A percentile compares a stretch with the other conserved stretches of the same genome.
These are phyloP conservation scores for Mamestra configurata DNA, from an alignment of 1,140 invertebrate species.

Conservation along the genomic window DNA sequence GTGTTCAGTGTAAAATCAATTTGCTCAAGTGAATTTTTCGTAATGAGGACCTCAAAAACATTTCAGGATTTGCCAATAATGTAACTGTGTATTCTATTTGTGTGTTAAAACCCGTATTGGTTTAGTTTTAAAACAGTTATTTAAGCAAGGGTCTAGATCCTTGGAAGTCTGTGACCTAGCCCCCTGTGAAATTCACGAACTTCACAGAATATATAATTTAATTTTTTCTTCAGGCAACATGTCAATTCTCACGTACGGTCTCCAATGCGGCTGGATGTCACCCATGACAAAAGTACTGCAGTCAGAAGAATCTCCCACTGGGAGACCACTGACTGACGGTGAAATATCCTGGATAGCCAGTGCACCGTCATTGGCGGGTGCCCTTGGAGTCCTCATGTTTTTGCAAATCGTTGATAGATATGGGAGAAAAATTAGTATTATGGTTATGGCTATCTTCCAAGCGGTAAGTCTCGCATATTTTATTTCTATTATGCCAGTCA, in stretches of 20 bases:
- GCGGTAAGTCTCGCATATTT: constrained; percentile 32
- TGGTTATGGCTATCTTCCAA: constrained; percentile 39
- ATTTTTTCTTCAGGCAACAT: constrained; percentile 84
- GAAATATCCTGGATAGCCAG: constrained; percentile 84
- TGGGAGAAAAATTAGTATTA: constrained; percentile 44
- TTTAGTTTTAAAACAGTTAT: neutral
- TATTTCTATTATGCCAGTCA: too few relatives aligned
- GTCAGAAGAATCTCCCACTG: constrained; percentile 77
- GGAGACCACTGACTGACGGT: constrained; percentile 79
- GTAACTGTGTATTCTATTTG: too few relatives aligned
- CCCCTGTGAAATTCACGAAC: neutral
- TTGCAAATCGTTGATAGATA: constrained; percentile 33
- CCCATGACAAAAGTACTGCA: constrained; percentile 84
- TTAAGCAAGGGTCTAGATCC: too few relatives aligned
- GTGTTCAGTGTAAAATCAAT: too few relatives aligned
- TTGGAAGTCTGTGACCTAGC: neutral
- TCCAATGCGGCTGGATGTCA: constrained; percentile 88
- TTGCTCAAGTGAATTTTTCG: too few relatives aligned
- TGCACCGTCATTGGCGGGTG: constrained; percentile 64
- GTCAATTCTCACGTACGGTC: constrained; percentile 83
- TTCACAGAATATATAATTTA: neutral
- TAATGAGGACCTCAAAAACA: too few relatives aligned
- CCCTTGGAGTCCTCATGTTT: constrained; percentile 7
- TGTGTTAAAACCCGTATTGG: neutral
- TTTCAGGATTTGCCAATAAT: too few relatives aligned